Evolutionary conservation across 2,888 invertebrate species (phyloP), one percentile per base, ranked within the genome.

Genomic region (Sesia apiformis): DNA sequence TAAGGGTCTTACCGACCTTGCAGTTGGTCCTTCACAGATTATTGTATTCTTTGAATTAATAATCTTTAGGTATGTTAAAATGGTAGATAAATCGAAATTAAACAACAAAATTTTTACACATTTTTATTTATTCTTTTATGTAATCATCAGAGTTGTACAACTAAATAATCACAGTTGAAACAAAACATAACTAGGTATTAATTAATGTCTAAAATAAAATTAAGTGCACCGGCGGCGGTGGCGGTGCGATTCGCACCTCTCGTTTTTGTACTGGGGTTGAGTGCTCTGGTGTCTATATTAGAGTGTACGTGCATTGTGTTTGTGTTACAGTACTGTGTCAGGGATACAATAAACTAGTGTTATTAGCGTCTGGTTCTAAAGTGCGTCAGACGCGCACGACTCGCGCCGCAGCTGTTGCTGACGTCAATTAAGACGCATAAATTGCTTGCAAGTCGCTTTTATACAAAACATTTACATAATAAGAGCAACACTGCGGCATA

Each of bases 141-240:
- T 88, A 85, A 85, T 87, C 82, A 76, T 87, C 87, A 85, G 86
- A 90, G 84, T 89, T 89, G 90, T 90, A 90, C 87, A 90, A 89
- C 90, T 90, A 90, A 90, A 88, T 87, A 90, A 90, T 90, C 90
- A 91, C 90, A 90, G 90, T 90, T 88, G 82, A 90, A 90, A 90
- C 87, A 84, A 89, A 90, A 90, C 84, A 78, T 82, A 84, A 81
- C 74, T 78, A 78, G 76, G 72, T 78, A 74, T 75, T 39, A 78
- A 76, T 80, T 78, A 80, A 79, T 71, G 73, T 80, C 74, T 84
- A 76, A 82, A 83, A 76, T 73, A 76, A 84, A 79, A 78, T 71
- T 69, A 68, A 63, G 70, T 76, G 76, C 72, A 69, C 68, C 66
- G 60, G 60, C 43, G 54, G 54, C 55, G 56, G 59, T 53, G 55